These are phyloP conservation scores for Lasiommata megera DNA, from an alignment of 2,888 invertebrate species.

Conservation along the genomic window DNA sequence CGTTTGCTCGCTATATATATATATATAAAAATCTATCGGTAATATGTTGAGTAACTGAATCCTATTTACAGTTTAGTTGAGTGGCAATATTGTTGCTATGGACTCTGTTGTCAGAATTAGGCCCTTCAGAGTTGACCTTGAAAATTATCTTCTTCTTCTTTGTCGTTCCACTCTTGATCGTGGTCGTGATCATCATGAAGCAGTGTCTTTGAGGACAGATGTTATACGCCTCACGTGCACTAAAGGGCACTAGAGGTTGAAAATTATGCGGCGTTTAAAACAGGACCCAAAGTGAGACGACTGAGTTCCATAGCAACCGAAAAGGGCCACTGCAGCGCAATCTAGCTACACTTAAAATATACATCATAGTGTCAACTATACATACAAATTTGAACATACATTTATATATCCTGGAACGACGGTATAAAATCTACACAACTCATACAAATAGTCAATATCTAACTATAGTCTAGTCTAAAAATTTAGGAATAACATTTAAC, in stretches of 20 bases:
- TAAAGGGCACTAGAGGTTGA: too few species aligned
- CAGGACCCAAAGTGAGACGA: neutral
- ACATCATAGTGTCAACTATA: slow-evolving; percentile 35
- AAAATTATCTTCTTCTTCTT: neutral
- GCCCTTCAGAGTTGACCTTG: neutral
- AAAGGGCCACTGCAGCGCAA: neutral
- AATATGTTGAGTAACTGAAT: slow-evolving; percentile 14
- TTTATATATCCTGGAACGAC: slow-evolving; percentile 54
- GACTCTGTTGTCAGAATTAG: slow-evolving; percentile 7
- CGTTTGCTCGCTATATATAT: too few species aligned
- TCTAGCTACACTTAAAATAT: slow-evolving; percentile 22
- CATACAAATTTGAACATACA: slow-evolving; percentile 51
- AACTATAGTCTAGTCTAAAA: slow-evolving; percentile 31
- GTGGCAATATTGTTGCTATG: neutral
- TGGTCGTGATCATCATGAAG: too few species aligned
- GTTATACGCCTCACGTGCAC: too few species aligned
- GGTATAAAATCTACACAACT: slow-evolving; percentile 73
- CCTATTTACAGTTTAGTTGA: slow-evolving; percentile 11
- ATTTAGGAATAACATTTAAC: slow-evolving; percentile 35
- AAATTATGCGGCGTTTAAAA: too few species aligned
- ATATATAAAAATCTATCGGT: too few species aligned
- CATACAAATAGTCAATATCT: slow-evolving; percentile 40
- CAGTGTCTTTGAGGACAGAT: too few species aligned
- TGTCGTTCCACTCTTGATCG: too few species aligned
- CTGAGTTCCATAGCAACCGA: neutral